A percentile compares a stretch with the other conserved stretches of the same genome.
Evolutionary conservation across 1,140 invertebrate species (phyloP).

Genomic region (Euwallacea similis): DNA sequence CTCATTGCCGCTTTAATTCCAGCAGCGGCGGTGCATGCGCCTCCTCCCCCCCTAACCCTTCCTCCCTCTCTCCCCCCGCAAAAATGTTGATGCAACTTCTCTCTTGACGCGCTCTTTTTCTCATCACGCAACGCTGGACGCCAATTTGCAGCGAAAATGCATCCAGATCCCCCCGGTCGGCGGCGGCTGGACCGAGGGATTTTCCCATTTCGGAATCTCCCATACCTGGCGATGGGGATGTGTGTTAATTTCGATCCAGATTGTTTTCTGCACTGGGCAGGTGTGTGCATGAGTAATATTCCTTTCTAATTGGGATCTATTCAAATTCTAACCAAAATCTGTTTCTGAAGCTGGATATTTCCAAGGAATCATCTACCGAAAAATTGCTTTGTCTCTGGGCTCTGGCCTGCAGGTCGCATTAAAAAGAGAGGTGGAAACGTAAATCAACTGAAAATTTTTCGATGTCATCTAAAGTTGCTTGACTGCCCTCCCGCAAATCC

Average conservation of each 20-base stretch:
- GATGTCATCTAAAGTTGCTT: no score
- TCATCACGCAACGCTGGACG: constrained; percentile 31
- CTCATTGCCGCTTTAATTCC: constrained; percentile 54
- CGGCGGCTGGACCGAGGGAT: neutral
- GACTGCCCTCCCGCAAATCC: no score
- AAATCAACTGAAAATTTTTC: no score
- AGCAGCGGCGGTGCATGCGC: constrained; percentile 52
- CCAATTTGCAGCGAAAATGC: constrained; percentile 1
- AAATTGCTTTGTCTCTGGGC: no score
- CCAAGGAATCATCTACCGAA: no score
- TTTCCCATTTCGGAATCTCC: neutral
- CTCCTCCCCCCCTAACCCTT: constrained; percentile 37
- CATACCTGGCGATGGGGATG: no score
- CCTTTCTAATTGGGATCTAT: no score
- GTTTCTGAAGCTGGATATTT: no score
- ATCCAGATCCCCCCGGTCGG: constrained; percentile 7
- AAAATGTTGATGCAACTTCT: constrained; percentile 27
- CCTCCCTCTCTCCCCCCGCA: constrained; percentile 20
- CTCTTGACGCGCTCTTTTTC: constrained; percentile 32
- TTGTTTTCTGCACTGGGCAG: neutral
- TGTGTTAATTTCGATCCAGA: neutral
- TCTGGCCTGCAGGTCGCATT: no score
- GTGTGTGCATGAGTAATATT: no score
- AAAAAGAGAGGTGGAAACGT: no score
- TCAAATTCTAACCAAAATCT: no score